phyloP scores from a whole-genome alignment of 2,888 invertebrate genomes.

The Trisateles emortualis region DNA sequence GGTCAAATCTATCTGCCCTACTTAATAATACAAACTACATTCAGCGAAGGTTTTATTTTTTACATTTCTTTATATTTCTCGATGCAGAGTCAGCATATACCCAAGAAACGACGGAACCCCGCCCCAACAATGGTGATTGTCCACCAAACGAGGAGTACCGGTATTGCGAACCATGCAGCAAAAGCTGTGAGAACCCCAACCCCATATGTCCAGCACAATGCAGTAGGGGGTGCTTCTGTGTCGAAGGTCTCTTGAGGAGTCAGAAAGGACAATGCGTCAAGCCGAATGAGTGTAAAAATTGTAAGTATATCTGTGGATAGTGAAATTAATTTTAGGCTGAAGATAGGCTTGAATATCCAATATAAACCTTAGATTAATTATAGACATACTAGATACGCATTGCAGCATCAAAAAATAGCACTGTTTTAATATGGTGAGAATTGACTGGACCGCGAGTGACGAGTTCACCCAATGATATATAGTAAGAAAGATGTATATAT shows the following conservation, averaged over 20 bases:
- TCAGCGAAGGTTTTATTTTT: too few species aligned
- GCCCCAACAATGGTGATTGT: conserved; percentile 53
- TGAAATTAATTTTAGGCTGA: neutral
- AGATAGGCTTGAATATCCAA: too few species aligned
- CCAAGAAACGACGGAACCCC: conserved; percentile 66
- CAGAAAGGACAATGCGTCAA: conserved; percentile 61
- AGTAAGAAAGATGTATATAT: too few species aligned
- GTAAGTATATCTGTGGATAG: conserved; percentile 18
- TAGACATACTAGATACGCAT: too few species aligned
- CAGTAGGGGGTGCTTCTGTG: conserved; percentile 71
- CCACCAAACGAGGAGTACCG: conserved; percentile 68
- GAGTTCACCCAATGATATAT: too few species aligned
- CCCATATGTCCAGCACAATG: conserved; percentile 74
- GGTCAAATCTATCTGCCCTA: too few species aligned
- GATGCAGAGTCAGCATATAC: conserved; percentile 48
- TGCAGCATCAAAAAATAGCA: too few species aligned
- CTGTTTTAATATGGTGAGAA: too few species aligned
- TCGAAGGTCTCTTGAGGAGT: conserved; percentile 58
- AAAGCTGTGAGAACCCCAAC: conserved; percentile 66
- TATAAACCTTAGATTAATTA: too few species aligned
- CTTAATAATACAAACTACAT: too few species aligned
- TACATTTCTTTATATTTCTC: too few species aligned
- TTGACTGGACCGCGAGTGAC: too few species aligned
- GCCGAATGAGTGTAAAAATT: conserved; percentile 54
- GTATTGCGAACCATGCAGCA: conserved; percentile 68